Evolutionary conservation across 1,140 invertebrate species (phyloP).

Genomic region (Sycophila sp.): DNA sequence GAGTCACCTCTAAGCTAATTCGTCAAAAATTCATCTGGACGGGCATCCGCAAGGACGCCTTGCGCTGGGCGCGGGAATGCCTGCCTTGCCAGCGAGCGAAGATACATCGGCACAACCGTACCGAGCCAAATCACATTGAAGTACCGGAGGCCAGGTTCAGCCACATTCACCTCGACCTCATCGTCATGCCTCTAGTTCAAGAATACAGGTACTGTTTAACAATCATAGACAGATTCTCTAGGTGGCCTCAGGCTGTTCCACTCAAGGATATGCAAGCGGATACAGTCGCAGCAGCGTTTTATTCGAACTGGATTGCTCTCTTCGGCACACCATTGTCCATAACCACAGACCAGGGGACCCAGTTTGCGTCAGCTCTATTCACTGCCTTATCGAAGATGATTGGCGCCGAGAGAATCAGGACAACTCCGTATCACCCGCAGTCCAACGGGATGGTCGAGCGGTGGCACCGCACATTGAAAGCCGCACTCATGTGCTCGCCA

Average conservation of each 20-base stretch:
- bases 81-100: slow-evolving; percentile 44
- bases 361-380: slow-evolving; percentile 51
- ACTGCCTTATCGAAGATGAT: background rate
- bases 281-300: slow-evolving; percentile 51
- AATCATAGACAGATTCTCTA: slow-evolving; percentile 59
- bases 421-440: background rate
- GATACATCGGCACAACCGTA: slow-evolving; percentile 36
- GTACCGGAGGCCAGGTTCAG: slow-evolving; percentile 43
- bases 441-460: background rate
- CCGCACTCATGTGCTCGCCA: background rate
- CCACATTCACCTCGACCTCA: slow-evolving; percentile 57
- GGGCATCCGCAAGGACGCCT: too few relatives aligned
- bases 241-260: slow-evolving; percentile 64
- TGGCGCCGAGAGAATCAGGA: background rate
- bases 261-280: slow-evolving; percentile 56
- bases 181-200: slow-evolving; percentile 57
- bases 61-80: slow-evolving; percentile 33
- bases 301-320: slow-evolving; percentile 48
- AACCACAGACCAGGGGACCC: slow-evolving; percentile 50
- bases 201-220: slow-evolving; percentile 59
- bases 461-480: background rate
- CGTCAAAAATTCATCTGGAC: slow-evolving; percentile 31
- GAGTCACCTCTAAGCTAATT: background rate
- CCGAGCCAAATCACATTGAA: background rate
- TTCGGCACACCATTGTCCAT: slow-evolving; percentile 50